A percentile compares a stretch with the other conserved stretches of the same genome.
Evolutionary conservation across 2,888 invertebrate species (phyloP).

Genomic region (Drosophila kokeensis): DNA sequence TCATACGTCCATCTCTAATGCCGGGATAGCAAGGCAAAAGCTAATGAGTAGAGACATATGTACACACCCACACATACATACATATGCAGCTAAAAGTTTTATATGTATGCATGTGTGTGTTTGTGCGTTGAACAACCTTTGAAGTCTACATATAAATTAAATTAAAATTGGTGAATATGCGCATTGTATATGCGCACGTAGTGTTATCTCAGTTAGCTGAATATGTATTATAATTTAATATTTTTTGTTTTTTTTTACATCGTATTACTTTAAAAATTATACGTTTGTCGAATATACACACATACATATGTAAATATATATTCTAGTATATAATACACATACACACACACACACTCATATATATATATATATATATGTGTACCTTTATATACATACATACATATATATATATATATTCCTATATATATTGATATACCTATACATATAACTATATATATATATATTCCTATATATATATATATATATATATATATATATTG

Average conservation of each 20-base stretch:
- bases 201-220: neutral
- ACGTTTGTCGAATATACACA: constrained; percentile 6
- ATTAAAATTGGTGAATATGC: neutral
- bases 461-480: neutral
- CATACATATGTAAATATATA: constrained; percentile 14
- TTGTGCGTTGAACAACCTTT: neutral
- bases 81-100: neutral
- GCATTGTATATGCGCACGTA: neutral
- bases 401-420: neutral
- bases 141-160: constrained; percentile 12
- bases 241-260: constrained; percentile 1
- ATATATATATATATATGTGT: neutral
- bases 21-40: neutral
- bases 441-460: no score
- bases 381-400: neutral
- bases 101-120: neutral
- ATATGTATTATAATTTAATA: neutral
- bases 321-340: neutral
- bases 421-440: no score
- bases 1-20: neutral
- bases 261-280: neutral
- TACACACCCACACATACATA: neutral
- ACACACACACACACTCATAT: constrained; percentile 2
- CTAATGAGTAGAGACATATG: neutral
- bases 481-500: neutral